Evolutionary conservation across 2,113 vertebrate genomes (phyloP).

Genomic region (Oncorhynchus tshawytscha): DNA sequence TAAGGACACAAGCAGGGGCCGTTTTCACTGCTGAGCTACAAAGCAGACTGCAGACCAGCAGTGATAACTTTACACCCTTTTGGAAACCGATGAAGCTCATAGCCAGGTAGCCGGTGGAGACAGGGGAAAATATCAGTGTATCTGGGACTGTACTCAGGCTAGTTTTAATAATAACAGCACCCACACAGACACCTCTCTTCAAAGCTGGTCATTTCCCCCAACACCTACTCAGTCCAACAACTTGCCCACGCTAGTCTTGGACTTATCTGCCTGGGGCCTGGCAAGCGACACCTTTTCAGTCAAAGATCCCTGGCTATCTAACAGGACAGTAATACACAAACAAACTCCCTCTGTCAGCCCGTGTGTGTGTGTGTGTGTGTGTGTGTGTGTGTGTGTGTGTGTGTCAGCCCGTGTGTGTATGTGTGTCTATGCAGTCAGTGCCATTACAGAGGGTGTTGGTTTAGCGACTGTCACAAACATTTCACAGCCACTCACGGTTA

Average conservation of each 20-base stretch:
- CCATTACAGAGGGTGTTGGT: constrained; percentile 89
- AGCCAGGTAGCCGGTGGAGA: too few relatives aligned
- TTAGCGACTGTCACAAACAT: constrained; percentile 94
- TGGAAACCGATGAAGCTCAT: background rate
- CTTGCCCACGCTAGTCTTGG: constrained; percentile 73
- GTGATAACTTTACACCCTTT: background rate
- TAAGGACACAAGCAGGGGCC: background rate
- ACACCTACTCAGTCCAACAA: constrained; percentile 68
- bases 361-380: constrained; percentile 51
- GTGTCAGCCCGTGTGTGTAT: constrained; percentile 57
- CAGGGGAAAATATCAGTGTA: too few relatives aligned
- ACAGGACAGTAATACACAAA: constrained; percentile 77
- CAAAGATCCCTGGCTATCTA: constrained; percentile 73
- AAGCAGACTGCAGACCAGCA: background rate
- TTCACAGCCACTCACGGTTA: constrained; percentile 84
- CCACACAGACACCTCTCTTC: constrained; percentile 58
- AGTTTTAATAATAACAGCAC: constrained; percentile 38
- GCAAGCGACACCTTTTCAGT: constrained; percentile 75
- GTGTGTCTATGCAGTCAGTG: constrained; percentile 66
- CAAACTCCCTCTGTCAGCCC: constrained; percentile 55
- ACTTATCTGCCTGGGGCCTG: constrained; percentile 37
- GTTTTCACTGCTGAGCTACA: background rate
- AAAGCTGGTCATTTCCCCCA: constrained; percentile 64
- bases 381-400: constrained; percentile 48
- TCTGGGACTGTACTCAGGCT: constrained; percentile 64